Evolutionary conservation across 1,140 invertebrate species (phyloP), one percentile per base, ranked within the genome.

Genomic region (Spodoptera frugiperda): DNA sequence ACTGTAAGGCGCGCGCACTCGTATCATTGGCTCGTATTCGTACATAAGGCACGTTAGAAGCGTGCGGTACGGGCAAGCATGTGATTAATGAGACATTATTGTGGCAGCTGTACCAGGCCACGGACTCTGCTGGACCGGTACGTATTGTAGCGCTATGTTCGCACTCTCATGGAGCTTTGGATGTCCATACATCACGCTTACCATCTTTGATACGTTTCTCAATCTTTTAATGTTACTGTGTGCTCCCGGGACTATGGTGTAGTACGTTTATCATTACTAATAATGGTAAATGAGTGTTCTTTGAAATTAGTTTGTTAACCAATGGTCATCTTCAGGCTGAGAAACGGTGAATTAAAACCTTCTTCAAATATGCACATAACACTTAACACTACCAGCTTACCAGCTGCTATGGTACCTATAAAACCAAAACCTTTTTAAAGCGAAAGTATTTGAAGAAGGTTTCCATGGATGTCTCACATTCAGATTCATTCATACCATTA

Each of bases 21-120:
- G 44, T 46, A 25, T 44, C 53, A 72, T 71, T 73, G 63, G 63
- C 51, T 48, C 53, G 11, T 44, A 53, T 19, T 44, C 33, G 51
- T 33, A 74, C 57, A 53, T 53, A 65, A 67, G 76, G 25, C 44
- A 82, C 48, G 19, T 73, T 73, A 33, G 57, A 70, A 84, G 82
- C 77, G 73, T 68, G 73, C 76, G 77, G 81, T 83, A 78, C 76
- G 55, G 53, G 44, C 68, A 68, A 79, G 87, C 87, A 89, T 88
- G 86, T 90, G 78, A 92, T 93, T 92, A 93, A 94, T 91, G 83
- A 87, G 70, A 82, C 77, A 80, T 92, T 91, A 84, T 94, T 94
- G 87, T 90, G 90, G 90, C 91, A 94, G 92, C 88, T 94, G 63
- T 94, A 93, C 92, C 92, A 92, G 90, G 90, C 92, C 87, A 94